Base-by-base conservation (phyloP, 2,888 invertebrate species). In the Petrolisthes cinctipes region DNA sequence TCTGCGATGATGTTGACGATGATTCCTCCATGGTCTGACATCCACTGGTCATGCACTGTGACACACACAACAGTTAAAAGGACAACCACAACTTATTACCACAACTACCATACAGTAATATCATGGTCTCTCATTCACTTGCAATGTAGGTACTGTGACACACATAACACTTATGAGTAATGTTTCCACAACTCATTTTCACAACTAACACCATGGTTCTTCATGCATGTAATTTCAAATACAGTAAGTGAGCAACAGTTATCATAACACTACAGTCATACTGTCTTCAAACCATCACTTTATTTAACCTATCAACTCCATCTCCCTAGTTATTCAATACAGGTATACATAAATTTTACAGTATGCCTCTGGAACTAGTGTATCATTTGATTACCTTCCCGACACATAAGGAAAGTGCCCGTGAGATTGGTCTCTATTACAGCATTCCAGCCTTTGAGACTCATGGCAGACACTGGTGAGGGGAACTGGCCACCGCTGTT, bases 401-500 rank as follows among this genome's bases (percentile, higher is more conserved):
- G 92, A 91, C 93, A 93, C 92, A 93, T 92, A 0, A 93, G 91
- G 91, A 93, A 94, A 20, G 94, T 94, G 37, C 94, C 94, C 11
- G 93, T 94, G 4, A 94, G 92, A 91, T 94, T 94, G 11, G 94
- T 94, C 82, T 94, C 94, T 76, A 94, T 92, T 2, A 94, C 94
- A 89, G 94, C 94, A 91, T 93, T 93, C 94, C 94, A 94, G 23
- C 94, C 94, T 90, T 92, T 94, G 68, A 92, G 91, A 6, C 92
- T 91, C 83, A 94, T 93, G 75, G 92, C 92, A 7, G 92, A 92
- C 4, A 93, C 93, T 17, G 92, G 91, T 61, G 92, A 92, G 7
- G 92, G 92, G 91, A 94, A 94, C 91, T 94, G 94, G 11, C 94
- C 94, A 4, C 94, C 94, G 20, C 93, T 94, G 92, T 94, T 94